Evolutionary conservation across 2,888 invertebrate genomes (phyloP).

Genomic region (Heliconius sara): DNA sequence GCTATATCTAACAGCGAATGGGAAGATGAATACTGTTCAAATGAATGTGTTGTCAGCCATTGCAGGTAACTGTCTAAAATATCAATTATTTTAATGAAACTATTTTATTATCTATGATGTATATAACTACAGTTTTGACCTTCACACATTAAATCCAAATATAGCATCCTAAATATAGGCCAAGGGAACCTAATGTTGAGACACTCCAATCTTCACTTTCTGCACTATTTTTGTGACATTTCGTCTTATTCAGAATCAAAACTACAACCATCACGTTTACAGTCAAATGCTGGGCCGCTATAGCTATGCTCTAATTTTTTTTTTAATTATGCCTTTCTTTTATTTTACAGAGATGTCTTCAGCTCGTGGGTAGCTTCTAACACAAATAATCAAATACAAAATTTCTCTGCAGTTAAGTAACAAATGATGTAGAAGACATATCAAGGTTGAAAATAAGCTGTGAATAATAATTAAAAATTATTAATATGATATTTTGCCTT

Average conservation of each 20-base stretch:
- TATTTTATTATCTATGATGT: background rate
- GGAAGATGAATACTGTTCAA: slow-evolving; percentile 99
- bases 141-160: background rate
- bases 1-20: slow-evolving; percentile 96
- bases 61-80: slow-evolving; percentile 86
- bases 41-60: slow-evolving; percentile 97
- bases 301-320: background rate
- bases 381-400: slow-evolving; percentile 91
- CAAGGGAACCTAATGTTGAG: background rate
- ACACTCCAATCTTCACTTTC: background rate
- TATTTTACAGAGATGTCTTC: slow-evolving; percentile 92
- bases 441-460: slow-evolving; percentile 43
- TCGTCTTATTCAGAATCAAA: background rate
- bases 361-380: slow-evolving; percentile 94
- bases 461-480: slow-evolving; percentile 34
- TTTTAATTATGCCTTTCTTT: slow-evolving; percentile 32
- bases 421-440: slow-evolving; percentile 49
- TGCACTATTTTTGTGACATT: background rate
- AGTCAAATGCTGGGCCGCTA: no score
- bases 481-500: slow-evolving; percentile 45
- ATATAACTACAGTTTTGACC: background rate
- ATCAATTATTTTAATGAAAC: background rate
- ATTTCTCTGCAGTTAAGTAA: slow-evolving; percentile 92
- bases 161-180: background rate
- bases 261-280: background rate